A percentile compares a stretch with the other conserved stretches of the same genome.
These are phyloP conservation scores for Pangasianodon hypophthalmus DNA, from an alignment of 2,113 vertebrate genomes.

Conservation along the genomic window DNA sequence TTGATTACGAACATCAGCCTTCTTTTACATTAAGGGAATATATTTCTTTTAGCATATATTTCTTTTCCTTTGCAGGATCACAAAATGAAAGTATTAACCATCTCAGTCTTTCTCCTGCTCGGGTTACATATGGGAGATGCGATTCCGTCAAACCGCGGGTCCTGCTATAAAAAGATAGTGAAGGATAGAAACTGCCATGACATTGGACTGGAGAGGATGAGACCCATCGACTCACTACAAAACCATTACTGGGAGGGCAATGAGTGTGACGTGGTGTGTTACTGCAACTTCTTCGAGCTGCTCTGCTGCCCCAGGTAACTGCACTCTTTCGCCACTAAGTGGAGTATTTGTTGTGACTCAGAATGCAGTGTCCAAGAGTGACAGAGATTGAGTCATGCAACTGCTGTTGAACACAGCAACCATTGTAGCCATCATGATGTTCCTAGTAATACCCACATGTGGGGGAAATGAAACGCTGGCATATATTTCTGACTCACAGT, in stretches of 20 bases:
- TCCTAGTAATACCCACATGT: conserved; percentile 35
- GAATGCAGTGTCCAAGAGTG: neutral
- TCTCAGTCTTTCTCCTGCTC: conserved; percentile 62
- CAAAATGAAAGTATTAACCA: conserved; percentile 63
- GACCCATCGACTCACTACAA: conserved; percentile 61
- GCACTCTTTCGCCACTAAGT: conserved; percentile 27
- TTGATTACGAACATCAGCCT: neutral
- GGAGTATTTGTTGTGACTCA: neutral
- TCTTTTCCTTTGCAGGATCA: conserved; percentile 43
- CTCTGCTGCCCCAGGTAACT: conserved; percentile 86
- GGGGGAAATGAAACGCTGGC: neutral
- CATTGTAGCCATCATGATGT: conserved; percentile 45
- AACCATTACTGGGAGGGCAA: conserved; percentile 79
- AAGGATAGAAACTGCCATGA: conserved; percentile 69
- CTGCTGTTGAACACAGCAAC: conserved; percentile 39
- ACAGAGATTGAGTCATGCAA: conserved; percentile 4
- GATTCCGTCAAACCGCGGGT: conserved; percentile 62
- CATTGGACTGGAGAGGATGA: conserved; percentile 63
- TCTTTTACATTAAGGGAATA: neutral
- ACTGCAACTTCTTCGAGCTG: conserved; percentile 77
- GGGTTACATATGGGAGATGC: conserved; percentile 55
- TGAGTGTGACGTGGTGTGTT: conserved; percentile 78
- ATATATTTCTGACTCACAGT: neutral
- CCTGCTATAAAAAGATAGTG: conserved; percentile 76
- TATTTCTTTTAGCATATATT: neutral